Base-by-base conservation (phyloP, 2,797 vertebrate species). In the Microhierax caerulescens region DNA sequence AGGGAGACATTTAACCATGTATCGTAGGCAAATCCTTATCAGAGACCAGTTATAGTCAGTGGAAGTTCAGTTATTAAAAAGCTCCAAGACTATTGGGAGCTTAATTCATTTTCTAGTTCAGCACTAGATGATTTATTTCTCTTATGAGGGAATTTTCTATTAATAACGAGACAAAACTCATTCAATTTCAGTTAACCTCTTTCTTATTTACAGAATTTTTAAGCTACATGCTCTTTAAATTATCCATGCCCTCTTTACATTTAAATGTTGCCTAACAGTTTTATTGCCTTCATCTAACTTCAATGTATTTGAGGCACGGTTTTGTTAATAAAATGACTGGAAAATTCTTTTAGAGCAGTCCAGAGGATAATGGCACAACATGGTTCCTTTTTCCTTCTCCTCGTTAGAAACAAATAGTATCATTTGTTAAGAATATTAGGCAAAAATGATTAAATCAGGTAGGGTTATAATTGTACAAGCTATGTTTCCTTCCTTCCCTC, bases 121-220 rank as follows among this genome's bases (percentile, higher is more conserved):
- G 47, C 48, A 23, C 22, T 76, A 67, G 83, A 43, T 93, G 67
- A 96, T 95, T 86, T 94, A 85, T 94, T 90, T 91, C 43, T 89
- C 84, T 85, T 92, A 76, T 34, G 80, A 94, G 67, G n/a, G 85
- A 89, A 59, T 56, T 82, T 93, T 87, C 75, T 89, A 77, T 92
- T 96, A 94, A 78, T 88, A 92, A 73, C 1, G 4, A 85, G 77
- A 89, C 47, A 89, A 95, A 94, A 76, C 56, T 86, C 20, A 95
- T 95, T 93, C 67, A 9, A n/a, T 93, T 93, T 87, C 84, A 79
- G 54, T 88, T 94, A 95, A 93, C 85, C 85, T 96, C 85, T 88
- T 91, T 81, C 63, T 92, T 95, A 94, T 96, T 96, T 95, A 95
- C 9, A 0, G 59, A 87, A 51, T 85, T 93, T 92, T 93, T 79